Conservation (phyloP, 2,888 invertebrate species). For the Tiliacea citrago region DNA sequence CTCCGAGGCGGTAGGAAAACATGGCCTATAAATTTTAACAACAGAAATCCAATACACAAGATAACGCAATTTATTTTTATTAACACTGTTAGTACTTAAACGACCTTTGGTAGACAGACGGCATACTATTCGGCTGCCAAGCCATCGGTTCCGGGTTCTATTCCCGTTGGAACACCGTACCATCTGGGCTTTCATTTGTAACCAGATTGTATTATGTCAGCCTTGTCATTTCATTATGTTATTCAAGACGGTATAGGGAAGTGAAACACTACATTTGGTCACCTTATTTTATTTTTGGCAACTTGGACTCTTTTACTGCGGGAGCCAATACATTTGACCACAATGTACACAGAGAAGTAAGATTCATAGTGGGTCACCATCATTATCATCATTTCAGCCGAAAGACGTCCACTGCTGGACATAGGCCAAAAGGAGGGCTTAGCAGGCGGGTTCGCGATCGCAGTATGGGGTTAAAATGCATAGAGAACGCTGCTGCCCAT, state of each 20-base stretch:
- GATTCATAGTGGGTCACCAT: neutral
- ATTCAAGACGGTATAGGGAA: constrained; percentile 5
- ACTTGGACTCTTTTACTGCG: neutral
- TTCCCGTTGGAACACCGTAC: constrained; percentile 46
- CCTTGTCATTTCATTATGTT: constrained; percentile 38
- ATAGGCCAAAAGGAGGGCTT: no score
- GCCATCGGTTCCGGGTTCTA: constrained; percentile 65
- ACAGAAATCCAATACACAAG: constrained; percentile 43
- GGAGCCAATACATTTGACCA: neutral
- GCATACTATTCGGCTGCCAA: constrained; percentile 59
- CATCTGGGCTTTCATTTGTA: constrained; percentile 37
- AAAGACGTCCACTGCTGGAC: no score
- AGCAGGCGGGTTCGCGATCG: no score
- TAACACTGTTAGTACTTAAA: constrained; percentile 38
- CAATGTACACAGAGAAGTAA: neutral
- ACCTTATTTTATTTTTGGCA: neutral
- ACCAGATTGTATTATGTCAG: constrained; percentile 25
- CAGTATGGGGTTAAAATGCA: no score
- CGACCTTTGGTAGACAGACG: constrained; percentile 62
- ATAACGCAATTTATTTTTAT: constrained; percentile 48
- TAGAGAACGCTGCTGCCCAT: no score
- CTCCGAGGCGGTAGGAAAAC: constrained; percentile 27
- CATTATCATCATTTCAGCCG: no score
- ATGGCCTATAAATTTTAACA: constrained; percentile 24
- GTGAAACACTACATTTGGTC: constrained; percentile 22